phyloP scores from a whole-genome alignment of 1,140 invertebrate genomes.

The Lamellibrachia luymesi region DNA sequence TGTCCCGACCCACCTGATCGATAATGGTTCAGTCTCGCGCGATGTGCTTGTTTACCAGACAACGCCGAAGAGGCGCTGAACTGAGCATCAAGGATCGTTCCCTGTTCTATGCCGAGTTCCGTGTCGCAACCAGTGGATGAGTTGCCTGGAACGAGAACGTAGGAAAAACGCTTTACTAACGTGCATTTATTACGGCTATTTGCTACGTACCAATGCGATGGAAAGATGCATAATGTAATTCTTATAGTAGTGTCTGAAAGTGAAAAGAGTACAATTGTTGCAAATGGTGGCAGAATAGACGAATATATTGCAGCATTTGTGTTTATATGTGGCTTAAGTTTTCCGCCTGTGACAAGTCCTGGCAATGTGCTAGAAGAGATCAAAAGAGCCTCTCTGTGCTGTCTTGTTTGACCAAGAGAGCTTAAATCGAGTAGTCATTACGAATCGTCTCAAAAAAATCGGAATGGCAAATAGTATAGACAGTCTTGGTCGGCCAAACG shows the following conservation, averaged over 20 bases:
- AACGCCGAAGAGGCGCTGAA: not conserved
- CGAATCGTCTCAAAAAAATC: no score
- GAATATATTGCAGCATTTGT: no score
- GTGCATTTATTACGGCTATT: not conserved
- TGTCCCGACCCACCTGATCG: not conserved
- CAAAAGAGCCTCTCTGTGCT: no score
- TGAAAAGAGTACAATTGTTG: not conserved
- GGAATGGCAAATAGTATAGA: no score
- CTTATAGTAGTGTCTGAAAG: not conserved
- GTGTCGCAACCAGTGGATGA: not conserved
- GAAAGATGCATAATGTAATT: not conserved
- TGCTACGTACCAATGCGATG: not conserved
- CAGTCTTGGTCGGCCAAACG: no score
- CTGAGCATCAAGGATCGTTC: not conserved
- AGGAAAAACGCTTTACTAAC: not conserved
- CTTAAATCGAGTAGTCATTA: no score
- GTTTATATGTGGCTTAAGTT: no score
- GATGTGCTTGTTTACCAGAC: not conserved
- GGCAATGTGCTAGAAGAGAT: no score
- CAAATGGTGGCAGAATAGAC: not conserved
- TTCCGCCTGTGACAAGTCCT: no score
- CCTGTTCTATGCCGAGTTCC: not conserved
- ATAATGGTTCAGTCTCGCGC: not conserved
- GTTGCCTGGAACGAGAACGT: not conserved
- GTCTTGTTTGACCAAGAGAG: no score